These are phyloP conservation scores for Centruroides vittatus DNA, from an alignment of 1,140 invertebrate genomes.

Conservation along the genomic window DNA sequence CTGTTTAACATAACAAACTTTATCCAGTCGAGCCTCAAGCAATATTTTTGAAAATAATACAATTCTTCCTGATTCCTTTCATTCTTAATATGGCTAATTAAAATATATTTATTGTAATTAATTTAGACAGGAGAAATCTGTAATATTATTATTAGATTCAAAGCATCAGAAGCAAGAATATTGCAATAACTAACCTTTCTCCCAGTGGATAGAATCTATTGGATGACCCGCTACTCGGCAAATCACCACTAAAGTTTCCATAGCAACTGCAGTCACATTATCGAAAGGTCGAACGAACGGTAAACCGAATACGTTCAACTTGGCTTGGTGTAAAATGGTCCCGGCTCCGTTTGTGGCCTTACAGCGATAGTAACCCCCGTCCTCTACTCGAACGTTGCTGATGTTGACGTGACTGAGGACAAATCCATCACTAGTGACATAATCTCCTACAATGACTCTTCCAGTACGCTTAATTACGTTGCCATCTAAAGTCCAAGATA, in stretches of 20 bases:
- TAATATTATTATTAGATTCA: no score
- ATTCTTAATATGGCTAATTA: no score
- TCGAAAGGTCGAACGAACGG: slow-evolving; percentile 33
- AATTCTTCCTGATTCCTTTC: no score
- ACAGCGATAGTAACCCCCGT: slow-evolving; percentile 54
- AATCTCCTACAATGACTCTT: slow-evolving; percentile 22
- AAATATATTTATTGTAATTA: no score
- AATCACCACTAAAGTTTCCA: slow-evolving; percentile 26
- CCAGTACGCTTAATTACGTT: slow-evolving; percentile 23
- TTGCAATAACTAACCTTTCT: slow-evolving; percentile 28
- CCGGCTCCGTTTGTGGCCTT: slow-evolving; percentile 27
- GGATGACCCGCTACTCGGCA: slow-evolving; percentile 21
- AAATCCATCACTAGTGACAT: slow-evolving; percentile 22
- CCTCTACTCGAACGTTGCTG: slow-evolving; percentile 74
- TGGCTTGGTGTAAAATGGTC: slow-evolving; percentile 20
- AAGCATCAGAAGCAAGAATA: no score
- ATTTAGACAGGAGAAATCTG: no score
- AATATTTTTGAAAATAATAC: no score
- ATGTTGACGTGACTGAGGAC: slow-evolving; percentile 48
- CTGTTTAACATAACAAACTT: no score
- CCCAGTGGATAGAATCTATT: slow-evolving; percentile 31
- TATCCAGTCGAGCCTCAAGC: no score
- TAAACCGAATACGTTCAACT: slow-evolving; percentile 24
- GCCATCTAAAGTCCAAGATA: slow-evolving; percentile 33
- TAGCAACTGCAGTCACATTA: slow-evolving; percentile 31